Evolutionary conservation across 2,888 invertebrate genomes (phyloP), one percentile per base, ranked within the genome.

Genomic region (Aradus depressus): DNA sequence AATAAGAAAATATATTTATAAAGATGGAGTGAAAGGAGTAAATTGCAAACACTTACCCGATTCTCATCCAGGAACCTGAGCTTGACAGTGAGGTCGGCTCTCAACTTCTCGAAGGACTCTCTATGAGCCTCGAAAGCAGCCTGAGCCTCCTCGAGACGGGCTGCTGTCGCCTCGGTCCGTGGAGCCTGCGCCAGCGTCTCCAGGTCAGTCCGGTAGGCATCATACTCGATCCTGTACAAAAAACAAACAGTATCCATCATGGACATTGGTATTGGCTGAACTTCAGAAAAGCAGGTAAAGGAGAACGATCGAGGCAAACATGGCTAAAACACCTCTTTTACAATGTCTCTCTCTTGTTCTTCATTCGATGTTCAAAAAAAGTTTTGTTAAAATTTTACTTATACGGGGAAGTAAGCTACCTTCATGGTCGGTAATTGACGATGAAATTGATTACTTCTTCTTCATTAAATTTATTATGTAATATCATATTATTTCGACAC

Each of bases 11-110:
- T 28, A 28, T 28, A 28, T 8, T 10, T 28, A 10, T 28, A 28
- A 28, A n/a, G 14, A 16, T 37, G 14, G 14, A 37, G 14, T 37
- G 14, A 10, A 12, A 37, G 14, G 6, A 41, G 22, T 19, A 41
- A 12, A 28, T 28, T 10, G 28, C 4, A 32, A 43, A 35, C 44
- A 62, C 71, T 70, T 70, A 93, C 93, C 75, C 92, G 79, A 72
- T 97, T 97, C 73, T 97, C 97, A 71, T 97, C 93, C 62, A 97
- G 75, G 70, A 97, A 88, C 69, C 89, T 85, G 69, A 97, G 80
- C 73, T 97, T 97, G 63, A 97, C 85, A 45, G 86, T 81, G 57
- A 96, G 92, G 72, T 98, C 97, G 53, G 84, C 82, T 45, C 95
- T 76, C 55, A 97, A 75, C 59, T 89, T 85, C 70, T 96, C 95